A percentile compares a stretch with the other conserved stretches of the same genome.
Conservation (phyloP, 2,888 invertebrate species). For the Argyresthia albistria region DNA sequence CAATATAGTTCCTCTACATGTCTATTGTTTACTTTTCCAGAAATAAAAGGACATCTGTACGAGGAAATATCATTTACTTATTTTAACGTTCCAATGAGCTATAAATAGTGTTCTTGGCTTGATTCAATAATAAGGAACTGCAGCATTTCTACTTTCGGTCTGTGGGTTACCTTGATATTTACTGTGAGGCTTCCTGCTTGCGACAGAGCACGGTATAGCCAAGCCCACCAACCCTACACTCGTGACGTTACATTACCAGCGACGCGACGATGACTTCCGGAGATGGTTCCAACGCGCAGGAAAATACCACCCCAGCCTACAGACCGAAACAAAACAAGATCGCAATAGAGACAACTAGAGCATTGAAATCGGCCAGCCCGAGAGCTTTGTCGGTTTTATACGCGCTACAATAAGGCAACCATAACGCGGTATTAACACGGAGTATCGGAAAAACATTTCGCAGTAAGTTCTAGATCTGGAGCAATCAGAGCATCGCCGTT, state of each 20-base stretch:
- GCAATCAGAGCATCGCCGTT: constrained; percentile 53
- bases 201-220: constrained; percentile 43
- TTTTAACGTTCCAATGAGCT: not conserved
- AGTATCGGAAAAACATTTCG: constrained; percentile 25
- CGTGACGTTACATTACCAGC: not conserved
- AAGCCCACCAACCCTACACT: constrained; percentile 9
- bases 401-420: not conserved
- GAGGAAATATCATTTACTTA: not conserved
- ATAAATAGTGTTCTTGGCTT: not conserved
- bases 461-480: constrained; percentile 20
- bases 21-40: not conserved
- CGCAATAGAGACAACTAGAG: constrained; percentile 35
- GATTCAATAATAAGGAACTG: not conserved
- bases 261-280: no score
- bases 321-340: constrained; percentile 29
- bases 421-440: constrained; percentile 8
- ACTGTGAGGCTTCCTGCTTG: constrained; percentile 53
- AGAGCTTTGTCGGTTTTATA: constrained; percentile 13
- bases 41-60: not conserved
- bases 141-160: constrained; percentile 31
- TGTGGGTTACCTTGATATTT: constrained; percentile 58
- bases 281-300: no score
- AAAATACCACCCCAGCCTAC: constrained; percentile 13
- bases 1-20: no score
- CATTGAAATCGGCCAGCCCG: constrained; percentile 40